Conservation (phyloP, 1,140 invertebrate species). For the Stegodyphus dumicola region DNA sequence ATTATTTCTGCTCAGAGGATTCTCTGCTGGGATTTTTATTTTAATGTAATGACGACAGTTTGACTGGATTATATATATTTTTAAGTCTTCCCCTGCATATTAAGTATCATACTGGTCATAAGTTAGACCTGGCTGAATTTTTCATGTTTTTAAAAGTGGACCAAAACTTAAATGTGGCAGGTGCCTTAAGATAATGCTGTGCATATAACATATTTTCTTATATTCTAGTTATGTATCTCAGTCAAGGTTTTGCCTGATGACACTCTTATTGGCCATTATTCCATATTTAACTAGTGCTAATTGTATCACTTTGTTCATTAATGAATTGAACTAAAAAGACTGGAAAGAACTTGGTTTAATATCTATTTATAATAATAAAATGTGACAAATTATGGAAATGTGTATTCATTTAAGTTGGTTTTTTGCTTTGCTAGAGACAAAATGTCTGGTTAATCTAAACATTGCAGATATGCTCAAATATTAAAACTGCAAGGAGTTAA, state of each 20-base stretch:
- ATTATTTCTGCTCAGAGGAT: conserved; percentile 15
- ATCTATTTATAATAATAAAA: too few species aligned
- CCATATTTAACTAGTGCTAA: not conserved
- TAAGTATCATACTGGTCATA: not conserved
- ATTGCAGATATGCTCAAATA: too few species aligned
- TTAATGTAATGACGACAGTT: conserved; percentile 39
- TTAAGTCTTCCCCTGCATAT: conserved; percentile 42
- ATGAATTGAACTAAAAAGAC: too few species aligned
- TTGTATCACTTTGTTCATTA: too few species aligned
- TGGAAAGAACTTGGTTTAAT: too few species aligned
- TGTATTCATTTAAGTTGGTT: too few species aligned
- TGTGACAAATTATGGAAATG: too few species aligned
- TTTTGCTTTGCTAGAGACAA: not conserved
- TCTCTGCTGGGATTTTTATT: conserved; percentile 55
- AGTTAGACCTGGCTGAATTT: not conserved
- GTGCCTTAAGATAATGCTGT: conserved; percentile 59
- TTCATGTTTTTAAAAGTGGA: conserved; percentile 43
- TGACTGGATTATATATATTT: conserved; percentile 57
- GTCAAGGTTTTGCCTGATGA: conserved; percentile 23
- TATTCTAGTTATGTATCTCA: conserved; percentile 37
- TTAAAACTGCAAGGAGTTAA: too few species aligned
- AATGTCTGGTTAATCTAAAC: not conserved
- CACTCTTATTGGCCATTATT: conserved; percentile 1
- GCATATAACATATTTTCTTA: conserved; percentile 53
- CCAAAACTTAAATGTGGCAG: conserved; percentile 52